Base-by-base conservation (phyloP, 2,113 vertebrate species). In the Gobio gobio region DNA sequence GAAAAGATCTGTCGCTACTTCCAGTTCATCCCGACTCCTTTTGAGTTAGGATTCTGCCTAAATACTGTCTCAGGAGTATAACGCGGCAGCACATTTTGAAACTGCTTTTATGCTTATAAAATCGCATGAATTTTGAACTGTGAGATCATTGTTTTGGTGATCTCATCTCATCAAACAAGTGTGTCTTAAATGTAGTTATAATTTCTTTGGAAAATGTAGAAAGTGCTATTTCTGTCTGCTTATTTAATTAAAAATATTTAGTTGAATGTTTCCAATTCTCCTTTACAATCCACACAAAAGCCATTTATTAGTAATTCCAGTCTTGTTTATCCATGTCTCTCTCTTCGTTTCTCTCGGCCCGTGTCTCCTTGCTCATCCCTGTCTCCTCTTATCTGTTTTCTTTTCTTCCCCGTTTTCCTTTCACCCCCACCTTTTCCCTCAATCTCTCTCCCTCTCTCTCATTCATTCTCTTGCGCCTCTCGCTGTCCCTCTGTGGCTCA, bases 401-500 rank as follows among this genome's bases (percentile, higher is more conserved):
- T 79, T 81, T 86, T 85, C 64, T 59, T 78, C 77, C 90, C 86
- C 51, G 40, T 80, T 86, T 89, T 89, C 88, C 83, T 88, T 83
- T 85, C 83, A 75, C 86, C 89, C 70, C 82, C 74, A 79, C 85
- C 81, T 49, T 49, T 89, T 91, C 91, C 88, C 90, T 88, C 89
- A 86, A 87, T 90, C 91, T 92, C 91, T 93, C 93, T 93, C 91
- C 89, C 90, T 90, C 90, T 92, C 90, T 92, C 85, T 82, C 66
- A 58, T 81, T 83, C 89, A 74, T 74, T 86, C 85, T 78, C 51
- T 45, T 3, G 26, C 92, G 90, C 91, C 93, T 90, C 90, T 89
- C 88, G 86, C 91, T 93, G 87, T 91, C 93, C 93, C 94, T 94
- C 92, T 89, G 92, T 94, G 93, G 93, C 92, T 91, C 93, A 93